Evolutionary conservation across 2,113 vertebrate genomes (phyloP).

Genomic region (Struthidea cinerea): DNA sequence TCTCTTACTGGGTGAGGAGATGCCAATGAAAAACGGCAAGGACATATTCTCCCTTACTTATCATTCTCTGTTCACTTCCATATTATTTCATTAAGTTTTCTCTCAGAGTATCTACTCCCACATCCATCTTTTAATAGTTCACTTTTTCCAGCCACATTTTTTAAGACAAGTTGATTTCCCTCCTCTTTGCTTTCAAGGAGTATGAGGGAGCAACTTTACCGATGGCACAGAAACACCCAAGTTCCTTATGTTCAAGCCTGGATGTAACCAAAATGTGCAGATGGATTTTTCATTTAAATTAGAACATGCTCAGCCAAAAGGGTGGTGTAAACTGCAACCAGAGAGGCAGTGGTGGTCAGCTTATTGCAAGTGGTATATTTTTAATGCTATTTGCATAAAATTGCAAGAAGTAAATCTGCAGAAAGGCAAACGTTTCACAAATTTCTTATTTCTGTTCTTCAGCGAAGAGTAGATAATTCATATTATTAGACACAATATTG

Average conservation of each 20-base stretch:
- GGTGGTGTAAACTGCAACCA: neutral
- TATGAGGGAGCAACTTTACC: neutral
- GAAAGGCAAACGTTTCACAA: neutral
- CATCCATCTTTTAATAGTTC: neutral
- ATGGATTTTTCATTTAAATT: neutral
- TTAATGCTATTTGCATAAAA: neutral
- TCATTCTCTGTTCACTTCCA: neutral
- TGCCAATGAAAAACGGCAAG: neutral
- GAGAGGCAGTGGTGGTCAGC: neutral
- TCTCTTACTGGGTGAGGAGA: neutral
- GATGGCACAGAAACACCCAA: neutral
- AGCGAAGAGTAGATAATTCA: neutral
- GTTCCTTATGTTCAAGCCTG: neutral
- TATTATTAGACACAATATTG: neutral
- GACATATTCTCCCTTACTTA: neutral
- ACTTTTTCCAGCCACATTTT: neutral
- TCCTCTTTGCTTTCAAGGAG: neutral
- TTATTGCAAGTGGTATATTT: neutral
- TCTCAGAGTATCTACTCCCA: neutral
- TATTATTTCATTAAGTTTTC: neutral
- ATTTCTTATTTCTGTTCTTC: neutral
- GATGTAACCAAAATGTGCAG: rapidly evolving
- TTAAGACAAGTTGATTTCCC: neutral
- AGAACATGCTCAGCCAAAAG: neutral
- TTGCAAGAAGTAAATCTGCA: neutral